A percentile compares a stretch with the other conserved stretches of the same genome.
phyloP scores from a whole-genome alignment of 2,797 vertebrate genomes.

The Thripadectes ignobilis region DNA sequence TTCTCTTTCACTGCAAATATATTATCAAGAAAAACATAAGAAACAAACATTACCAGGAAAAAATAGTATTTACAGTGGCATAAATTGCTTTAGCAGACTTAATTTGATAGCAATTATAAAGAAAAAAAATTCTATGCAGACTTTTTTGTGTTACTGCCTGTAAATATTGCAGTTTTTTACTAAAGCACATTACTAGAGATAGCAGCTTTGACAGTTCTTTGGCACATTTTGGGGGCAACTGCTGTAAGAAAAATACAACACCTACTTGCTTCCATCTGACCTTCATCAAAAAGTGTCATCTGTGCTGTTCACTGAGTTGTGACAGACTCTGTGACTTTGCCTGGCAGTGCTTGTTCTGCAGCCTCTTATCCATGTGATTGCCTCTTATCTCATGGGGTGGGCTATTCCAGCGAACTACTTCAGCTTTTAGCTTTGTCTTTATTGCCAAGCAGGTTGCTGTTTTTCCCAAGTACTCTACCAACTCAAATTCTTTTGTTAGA shows the following conservation, averaged over 20 bases:
- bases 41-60: not conserved
- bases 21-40: not conserved
- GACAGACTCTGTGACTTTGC: not conserved
- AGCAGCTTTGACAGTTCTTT: conserved; percentile 3
- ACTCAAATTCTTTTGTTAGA: not conserved
- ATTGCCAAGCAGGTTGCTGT: not conserved
- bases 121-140: not conserved
- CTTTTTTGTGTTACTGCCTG: not conserved
- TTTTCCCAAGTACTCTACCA: not conserved
- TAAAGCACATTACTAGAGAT: not conserved
- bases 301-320: not conserved
- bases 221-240: not conserved
- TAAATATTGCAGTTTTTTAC: not conserved
- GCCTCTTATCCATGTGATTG: not conserved
- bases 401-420: not conserved
- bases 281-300: not conserved
- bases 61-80: not conserved
- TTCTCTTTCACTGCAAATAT: not conserved
- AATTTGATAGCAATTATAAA: not conserved
- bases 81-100: not conserved
- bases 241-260: not conserved
- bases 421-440: not conserved
- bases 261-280: not conserved
- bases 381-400: not conserved
- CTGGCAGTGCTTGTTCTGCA: not conserved